A percentile compares a stretch with the other conserved stretches of the same genome.
Conservation (phyloP, 2,113 vertebrate genomes). For the Potamarius usumacintae region DNA sequence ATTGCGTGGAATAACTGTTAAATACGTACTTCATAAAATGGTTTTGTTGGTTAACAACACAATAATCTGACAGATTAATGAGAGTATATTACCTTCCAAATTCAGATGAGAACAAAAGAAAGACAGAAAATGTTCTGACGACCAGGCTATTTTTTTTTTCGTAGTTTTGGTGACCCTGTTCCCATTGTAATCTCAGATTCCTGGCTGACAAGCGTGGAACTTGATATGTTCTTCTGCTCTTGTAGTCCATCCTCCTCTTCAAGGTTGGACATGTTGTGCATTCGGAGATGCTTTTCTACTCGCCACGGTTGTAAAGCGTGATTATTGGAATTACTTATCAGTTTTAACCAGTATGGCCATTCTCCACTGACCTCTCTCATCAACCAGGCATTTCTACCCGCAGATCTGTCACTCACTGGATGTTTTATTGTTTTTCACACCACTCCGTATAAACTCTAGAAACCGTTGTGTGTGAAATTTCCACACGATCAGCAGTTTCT, state of each 20-base stretch:
- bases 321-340: neutral
- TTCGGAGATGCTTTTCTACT: neutral
- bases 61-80: slow-evolving; percentile 3
- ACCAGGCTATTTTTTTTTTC: neutral
- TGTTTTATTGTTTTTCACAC: neutral
- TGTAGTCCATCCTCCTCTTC: neutral
- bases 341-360: neutral
- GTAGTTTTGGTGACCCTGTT: neutral
- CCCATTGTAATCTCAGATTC: neutral
- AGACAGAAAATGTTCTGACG: neutral
- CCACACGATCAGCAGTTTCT: neutral
- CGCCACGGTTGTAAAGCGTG: neutral
- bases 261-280: neutral
- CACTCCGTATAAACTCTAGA: neutral
- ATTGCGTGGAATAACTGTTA: too few species aligned
- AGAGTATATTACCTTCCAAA: slow-evolving; percentile 6
- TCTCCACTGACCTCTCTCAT: neutral
- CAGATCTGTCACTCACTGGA: neutral
- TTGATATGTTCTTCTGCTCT: neutral
- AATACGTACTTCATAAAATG: neutral
- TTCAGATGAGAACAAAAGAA: slow-evolving; percentile 2
- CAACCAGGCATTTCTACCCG: neutral
- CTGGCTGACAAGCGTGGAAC: neutral
- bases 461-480: neutral
- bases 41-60: neutral